Percentiles rank a stretch among this genome's conserved stretches.
Conservation (phyloP, 2,888 invertebrate genomes). For the Pammene aurita region DNA sequence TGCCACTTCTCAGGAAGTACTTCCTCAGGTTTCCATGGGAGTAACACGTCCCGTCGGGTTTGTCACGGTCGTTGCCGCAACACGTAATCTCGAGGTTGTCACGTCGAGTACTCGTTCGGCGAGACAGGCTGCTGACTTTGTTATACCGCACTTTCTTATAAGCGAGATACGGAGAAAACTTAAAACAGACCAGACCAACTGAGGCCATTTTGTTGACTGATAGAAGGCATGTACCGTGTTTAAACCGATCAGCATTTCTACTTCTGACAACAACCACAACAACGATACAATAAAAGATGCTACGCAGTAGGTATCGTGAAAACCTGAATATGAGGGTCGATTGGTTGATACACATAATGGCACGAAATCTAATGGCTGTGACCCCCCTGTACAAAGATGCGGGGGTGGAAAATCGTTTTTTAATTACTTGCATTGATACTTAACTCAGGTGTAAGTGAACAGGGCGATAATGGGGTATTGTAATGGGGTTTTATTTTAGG, state of each 20-base stretch:
- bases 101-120: neutral
- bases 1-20: neutral
- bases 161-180: neutral
- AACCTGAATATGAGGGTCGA: neutral
- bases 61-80: constrained; percentile 19
- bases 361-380: neutral
- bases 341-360: constrained; percentile 8
- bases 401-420: constrained; percentile 29
- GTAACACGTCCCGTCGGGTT: constrained; percentile 15
- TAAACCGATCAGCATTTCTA: too few species aligned
- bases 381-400: neutral
- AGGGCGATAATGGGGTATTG: constrained; percentile 21
- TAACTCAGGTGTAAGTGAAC: constrained; percentile 11
- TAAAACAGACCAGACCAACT: too few species aligned
- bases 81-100: constrained; percentile 26
- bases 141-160: neutral
- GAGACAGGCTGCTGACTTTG: neutral
- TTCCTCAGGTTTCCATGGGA: neutral
- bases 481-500: constrained; percentile 5
- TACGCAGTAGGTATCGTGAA: neutral
- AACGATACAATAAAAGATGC: neutral
- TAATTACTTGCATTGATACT: constrained; percentile 29
- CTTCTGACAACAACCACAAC: too few species aligned
- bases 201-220: too few species aligned
- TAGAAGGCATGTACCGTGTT: too few species aligned